Conservation (phyloP, 2,113 vertebrate species). For the Megalops atlanticus region DNA sequence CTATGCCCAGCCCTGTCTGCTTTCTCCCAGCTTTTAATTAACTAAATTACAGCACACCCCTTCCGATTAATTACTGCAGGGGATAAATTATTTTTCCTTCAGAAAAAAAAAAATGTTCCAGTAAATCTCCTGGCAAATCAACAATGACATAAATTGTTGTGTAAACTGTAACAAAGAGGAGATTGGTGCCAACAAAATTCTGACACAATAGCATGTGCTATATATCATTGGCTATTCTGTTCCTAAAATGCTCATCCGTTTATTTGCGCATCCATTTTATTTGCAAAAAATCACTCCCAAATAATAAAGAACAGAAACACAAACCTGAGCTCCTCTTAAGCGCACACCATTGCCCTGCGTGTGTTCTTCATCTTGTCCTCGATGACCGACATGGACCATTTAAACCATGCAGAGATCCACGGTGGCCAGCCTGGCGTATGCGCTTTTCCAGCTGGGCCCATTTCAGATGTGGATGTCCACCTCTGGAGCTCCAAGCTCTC, state of each 20-base stretch:
- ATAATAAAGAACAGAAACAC: background rate
- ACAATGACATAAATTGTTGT: constrained; percentile 47
- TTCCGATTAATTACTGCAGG: constrained; percentile 66
- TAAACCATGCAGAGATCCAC: background rate
- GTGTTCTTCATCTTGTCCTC: background rate
- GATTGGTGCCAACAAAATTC: background rate
- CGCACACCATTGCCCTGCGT: background rate
- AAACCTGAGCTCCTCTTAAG: background rate
- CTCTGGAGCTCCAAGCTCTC: background rate
- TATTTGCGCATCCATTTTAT: too few relatives aligned
- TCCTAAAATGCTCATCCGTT: background rate
- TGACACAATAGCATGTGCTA: background rate
- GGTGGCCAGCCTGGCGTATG: background rate
- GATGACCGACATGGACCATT: background rate
- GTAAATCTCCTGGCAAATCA: constrained; percentile 50
- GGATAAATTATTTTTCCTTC: constrained; percentile 62
- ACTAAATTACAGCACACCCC: constrained; percentile 67
- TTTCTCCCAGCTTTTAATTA: constrained; percentile 76
- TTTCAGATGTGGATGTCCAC: background rate
- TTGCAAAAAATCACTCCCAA: background rate
- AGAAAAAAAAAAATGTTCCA: constrained; percentile 39
- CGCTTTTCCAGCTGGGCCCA: background rate
- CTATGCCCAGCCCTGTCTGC: constrained; percentile 53
- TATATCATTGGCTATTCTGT: background rate
- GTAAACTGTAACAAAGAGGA: constrained; percentile 28